Base-by-base conservation (phyloP, 2,113 vertebrate species). In the Elephantulus edwardii region DNA sequence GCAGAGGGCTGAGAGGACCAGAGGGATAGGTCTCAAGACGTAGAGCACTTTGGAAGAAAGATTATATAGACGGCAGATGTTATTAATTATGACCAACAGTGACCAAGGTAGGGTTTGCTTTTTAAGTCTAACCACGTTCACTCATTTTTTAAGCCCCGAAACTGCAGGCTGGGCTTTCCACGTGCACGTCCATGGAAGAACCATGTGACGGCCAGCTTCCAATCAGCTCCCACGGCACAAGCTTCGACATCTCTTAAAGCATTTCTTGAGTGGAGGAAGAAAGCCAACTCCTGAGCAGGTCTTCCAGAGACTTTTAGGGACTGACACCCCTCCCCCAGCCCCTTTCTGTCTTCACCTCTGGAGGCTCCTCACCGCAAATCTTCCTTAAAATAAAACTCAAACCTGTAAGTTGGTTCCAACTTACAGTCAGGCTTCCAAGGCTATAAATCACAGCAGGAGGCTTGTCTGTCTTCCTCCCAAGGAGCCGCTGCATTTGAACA, bases 1-100 rank as follows among this genome's bases (percentile, higher is more conserved):
- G 89, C 50, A 89, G 44, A 68, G 38, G 40, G n/a, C 56, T 72
- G 19, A 26, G 33, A 17, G 28, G 16, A 56, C 48, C 76, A 83
- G 81, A 83, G 35, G 64, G 71, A 94, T 93, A 83, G 17, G 35
- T 95, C 91, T 93, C 70, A 78, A 92, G 60, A 80, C 38, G 48
- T 86, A 72, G 76, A 88, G 76, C 9, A 60, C 80, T 85, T 52
- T 16, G 22, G 78, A 50, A 90, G 40, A 78, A 86, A 90, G 79
- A 90, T 40, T 74, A 40, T 16, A 93, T 75, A 89, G 85, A 89
- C 78, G 58, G 84, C 40, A 89, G 86, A 71, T 5, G 4, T 90
- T 68, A 94, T 85, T 92, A 81, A 87, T 93, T 83, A 91, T 62
- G 22, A 87, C 90, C 40, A 86, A 70, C 30, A 86, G 54, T 83